Base-by-base conservation (phyloP, 1,140 invertebrate species). In the Homarus americanus region DNA sequence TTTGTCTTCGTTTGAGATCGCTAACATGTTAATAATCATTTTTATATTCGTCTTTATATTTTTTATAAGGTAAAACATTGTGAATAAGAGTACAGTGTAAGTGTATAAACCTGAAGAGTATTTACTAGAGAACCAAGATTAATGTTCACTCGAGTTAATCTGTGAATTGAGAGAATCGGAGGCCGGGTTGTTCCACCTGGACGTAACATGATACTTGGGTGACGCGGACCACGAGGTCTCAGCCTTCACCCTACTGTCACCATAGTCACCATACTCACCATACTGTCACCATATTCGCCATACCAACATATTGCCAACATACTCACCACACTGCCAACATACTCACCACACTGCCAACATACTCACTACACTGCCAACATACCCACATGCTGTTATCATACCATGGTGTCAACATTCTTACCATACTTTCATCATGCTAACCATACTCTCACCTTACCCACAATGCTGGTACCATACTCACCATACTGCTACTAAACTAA, bases 181-280 rank as follows among this genome's bases (percentile, higher is more conserved):
- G 53, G 28, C 20, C 10, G 12, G 17, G 20, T 66, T 63, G 40
- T 40, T 82, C 53, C 58, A 82, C 78, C 86, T 82, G 86, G 86
- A 79, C 32, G 86, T 82, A 88, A 88, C 76, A 34, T 72, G 86
- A 88, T 69, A 41, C n/a, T 32, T 34, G 58, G 78, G 78, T 82
- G 86, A 88, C 78, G 38, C 40, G 53, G 28, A 44, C 53, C 53
- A 40, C 38, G 36, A n/a, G 41, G 40, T 28, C 58, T 3, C 12
- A 49, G n/a, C 38, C 85, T 41, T 49, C 53, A 41, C 75, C 53
- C 53, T 66, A 28, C 75, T 63, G 73, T 58, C 73, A 28, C 82
- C 82, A 49, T 32, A 28, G 4, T 5, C 58, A 20, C 58, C 58
- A n/a, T 20, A 5, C 38, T 36, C 80, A 32, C n/a, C 58, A 20